A percentile compares a stretch with the other conserved stretches of the same genome.
These are phyloP conservation scores for Drosophila subpulchrella DNA, from an alignment of 1,140 invertebrate species.

Conservation along the genomic window DNA sequence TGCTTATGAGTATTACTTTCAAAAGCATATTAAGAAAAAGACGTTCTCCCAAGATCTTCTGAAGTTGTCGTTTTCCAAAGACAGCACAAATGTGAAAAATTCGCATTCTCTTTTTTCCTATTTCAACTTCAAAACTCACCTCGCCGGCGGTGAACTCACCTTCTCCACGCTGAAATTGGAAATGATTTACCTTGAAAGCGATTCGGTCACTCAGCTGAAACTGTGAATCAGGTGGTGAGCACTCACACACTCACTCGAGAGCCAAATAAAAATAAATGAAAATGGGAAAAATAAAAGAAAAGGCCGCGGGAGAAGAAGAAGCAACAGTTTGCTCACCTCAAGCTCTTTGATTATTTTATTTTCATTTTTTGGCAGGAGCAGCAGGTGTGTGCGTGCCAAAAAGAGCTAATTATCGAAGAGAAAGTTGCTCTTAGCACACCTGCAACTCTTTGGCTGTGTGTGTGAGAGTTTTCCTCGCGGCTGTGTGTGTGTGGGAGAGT, in stretches of 20 bases:
- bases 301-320: constrained; percentile 42
- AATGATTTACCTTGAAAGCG: constrained; percentile 75
- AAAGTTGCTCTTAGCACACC: constrained; percentile 20
- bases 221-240: constrained; percentile 44
- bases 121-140: constrained; percentile 30
- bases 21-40: no score
- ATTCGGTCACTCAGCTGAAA: constrained; percentile 56
- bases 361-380: constrained; percentile 21
- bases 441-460: constrained; percentile 4
- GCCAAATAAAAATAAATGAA: constrained; percentile 20
- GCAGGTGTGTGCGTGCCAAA: constrained; percentile 55
- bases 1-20: no score
- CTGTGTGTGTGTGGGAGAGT: constrained; percentile 18
- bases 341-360: constrained; percentile 11
- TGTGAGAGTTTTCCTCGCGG: constrained; percentile 12
- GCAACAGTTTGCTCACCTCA: constrained; percentile 51
- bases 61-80: neutral
- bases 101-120: neutral
- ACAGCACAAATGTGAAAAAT: neutral
- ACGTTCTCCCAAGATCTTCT: no score
- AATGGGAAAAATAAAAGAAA: constrained; percentile 33
- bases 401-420: constrained; percentile 47
- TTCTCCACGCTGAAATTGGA: constrained; percentile 17
- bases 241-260: neutral
- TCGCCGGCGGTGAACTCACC: constrained; percentile 18